These are phyloP conservation scores for Oncorhynchus mykiss DNA, from an alignment of 2,113 vertebrate genomes.

Conservation along the genomic window DNA sequence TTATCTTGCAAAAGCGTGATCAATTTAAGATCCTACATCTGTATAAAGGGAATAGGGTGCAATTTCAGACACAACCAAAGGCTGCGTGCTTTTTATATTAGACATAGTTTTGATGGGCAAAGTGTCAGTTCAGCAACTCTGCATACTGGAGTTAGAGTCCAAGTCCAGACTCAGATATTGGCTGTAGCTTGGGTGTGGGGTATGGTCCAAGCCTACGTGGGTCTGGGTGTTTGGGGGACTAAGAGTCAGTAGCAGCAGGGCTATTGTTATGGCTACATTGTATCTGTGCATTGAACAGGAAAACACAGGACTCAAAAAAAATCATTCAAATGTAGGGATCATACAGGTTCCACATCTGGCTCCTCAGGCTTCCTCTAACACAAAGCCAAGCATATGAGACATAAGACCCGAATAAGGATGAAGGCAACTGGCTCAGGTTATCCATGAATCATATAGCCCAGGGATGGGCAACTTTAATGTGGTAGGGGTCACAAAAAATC, in stretches of 20 bases:
- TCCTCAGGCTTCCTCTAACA: conserved; percentile 58
- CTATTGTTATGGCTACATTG: conserved; percentile 69
- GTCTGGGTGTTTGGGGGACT: too few species aligned
- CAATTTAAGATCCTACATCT: too few species aligned
- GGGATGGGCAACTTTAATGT: too few species aligned
- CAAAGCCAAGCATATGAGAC: conserved; percentile 29
- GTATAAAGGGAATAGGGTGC: too few species aligned
- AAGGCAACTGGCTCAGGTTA: conserved; percentile 69
- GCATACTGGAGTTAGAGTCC: too few species aligned
- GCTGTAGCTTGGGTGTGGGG: conserved; percentile 57
- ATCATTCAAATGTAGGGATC: conserved; percentile 68
- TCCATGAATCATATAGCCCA: conserved; percentile 46
- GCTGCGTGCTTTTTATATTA: background rate
- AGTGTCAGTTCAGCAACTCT: conserved; percentile 24
- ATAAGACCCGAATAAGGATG: conserved; percentile 52
- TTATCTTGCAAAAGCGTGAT: too few species aligned
- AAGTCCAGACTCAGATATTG: conserved; percentile 41
- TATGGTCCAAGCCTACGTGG: too few species aligned
- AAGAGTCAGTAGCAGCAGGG: conserved; percentile 63
- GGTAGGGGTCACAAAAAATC: too few species aligned
- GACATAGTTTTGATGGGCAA: conserved; percentile 29
- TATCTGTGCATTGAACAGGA: conserved; percentile 69
- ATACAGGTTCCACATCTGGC: conserved; percentile 66
- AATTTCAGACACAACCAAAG: too few species aligned
- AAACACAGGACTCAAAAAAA: conserved; percentile 69